Base-by-base conservation (phyloP, 2,888 invertebrate species). In the Erebia ligea region DNA sequence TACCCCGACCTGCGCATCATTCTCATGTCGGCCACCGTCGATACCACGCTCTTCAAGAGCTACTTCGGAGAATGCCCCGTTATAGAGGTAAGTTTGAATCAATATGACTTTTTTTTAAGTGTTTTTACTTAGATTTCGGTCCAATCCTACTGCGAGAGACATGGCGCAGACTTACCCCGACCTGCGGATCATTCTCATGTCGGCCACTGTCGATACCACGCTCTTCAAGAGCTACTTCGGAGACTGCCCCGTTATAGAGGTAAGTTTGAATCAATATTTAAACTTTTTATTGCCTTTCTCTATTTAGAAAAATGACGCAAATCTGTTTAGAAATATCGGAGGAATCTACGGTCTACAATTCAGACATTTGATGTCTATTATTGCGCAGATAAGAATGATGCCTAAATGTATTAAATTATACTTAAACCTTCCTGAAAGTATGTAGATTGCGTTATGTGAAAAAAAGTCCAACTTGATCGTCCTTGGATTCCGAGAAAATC, bases 21-120 rank as follows among this genome's bases (percentile, higher is more conserved):
- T 68, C 95, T 99, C 45, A 99, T 99, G 99, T 99, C 99, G 0
- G 99, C 99, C 11, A 99, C 99, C 0, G 98, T 99, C 54, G 99
- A 99, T 81, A 99, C 98, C 0, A 95, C 97, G 0, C 93, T 99
- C 2, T 99, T 99, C 89, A 96, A 97, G 0, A 94, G 96, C 40
- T 99, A 99, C 90, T 99, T 99, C 90, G 98, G 97, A 68, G 94
- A 96, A 76, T 98, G 98, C 81, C 97, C 98, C 0, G 97, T 99
- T 0, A 95, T 99, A 77, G 98, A 99, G 92, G 94, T 92, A 76
- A 79, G 21, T 21, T 21, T 21, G 21, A 21, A 21, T 21, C n/a
- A 19, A 5, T 15, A 98, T 97, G 68, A 94, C 96, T 0, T 95
- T 40, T n/a, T 40, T 8, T n/a, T 21, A 21, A 21, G 21, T 21